Conservation (phyloP, 2,113 vertebrate species). For the Epinephelus lanceolatus region DNA sequence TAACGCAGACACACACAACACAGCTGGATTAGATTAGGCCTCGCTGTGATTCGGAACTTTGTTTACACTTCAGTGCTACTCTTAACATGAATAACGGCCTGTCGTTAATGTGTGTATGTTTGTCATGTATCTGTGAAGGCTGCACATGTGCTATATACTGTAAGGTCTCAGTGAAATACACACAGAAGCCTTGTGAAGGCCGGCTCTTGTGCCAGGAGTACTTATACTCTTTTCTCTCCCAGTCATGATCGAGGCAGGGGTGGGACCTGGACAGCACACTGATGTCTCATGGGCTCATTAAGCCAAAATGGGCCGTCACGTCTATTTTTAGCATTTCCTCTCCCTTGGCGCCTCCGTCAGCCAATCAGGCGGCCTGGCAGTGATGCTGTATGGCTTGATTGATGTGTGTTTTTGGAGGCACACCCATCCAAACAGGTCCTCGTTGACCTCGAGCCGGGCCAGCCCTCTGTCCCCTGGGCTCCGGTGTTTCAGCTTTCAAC, state of each 20-base stretch:
- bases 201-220: constrained; percentile 24
- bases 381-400: constrained; percentile 55
- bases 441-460: constrained; percentile 46
- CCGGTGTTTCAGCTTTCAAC: constrained; percentile 62
- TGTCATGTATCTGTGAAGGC: constrained; percentile 30
- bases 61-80: constrained; percentile 67
- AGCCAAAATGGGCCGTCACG: constrained; percentile 47
- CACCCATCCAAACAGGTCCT: constrained; percentile 65
- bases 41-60: constrained; percentile 57
- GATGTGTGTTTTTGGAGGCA: constrained; percentile 62
- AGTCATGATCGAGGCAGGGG: constrained; percentile 44
- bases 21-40: constrained; percentile 81
- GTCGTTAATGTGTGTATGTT: constrained; percentile 26
- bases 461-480: constrained; percentile 10
- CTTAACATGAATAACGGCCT: constrained; percentile 54
- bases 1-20: constrained; percentile 51
- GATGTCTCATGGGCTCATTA: constrained; percentile 62
- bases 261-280: constrained; percentile 38
- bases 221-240: constrained; percentile 9
- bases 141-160: constrained; percentile 47
- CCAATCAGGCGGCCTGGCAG: constrained; percentile 48
- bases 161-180: constrained; percentile 32
- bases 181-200: constrained; percentile 50
- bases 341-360: constrained; percentile 20
- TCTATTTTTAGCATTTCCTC: constrained; percentile 72